phyloP scores from a whole-genome alignment of 2,888 invertebrate genomes.

The Clistopyga incitator region DNA sequence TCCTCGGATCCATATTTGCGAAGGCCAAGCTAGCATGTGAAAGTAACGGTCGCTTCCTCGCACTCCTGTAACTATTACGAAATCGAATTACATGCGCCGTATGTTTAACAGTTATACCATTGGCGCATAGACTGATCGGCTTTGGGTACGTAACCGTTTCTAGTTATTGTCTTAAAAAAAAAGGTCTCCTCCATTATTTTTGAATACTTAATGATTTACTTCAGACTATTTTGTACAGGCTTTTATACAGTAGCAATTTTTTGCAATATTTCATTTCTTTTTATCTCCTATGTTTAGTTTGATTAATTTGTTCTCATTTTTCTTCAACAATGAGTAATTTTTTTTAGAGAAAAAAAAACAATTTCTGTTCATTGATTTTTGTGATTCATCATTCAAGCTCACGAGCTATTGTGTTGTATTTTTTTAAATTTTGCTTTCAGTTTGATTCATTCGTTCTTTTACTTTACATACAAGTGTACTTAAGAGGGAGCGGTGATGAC shows the following conservation, averaged over 20 bases:
- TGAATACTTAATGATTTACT: neutral
- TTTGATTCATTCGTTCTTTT: no score
- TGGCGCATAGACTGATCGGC: neutral
- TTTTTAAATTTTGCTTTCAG: no score
- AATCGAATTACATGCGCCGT: conserved; percentile 62
- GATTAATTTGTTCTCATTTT: no score
- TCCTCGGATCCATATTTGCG: conserved; percentile 73
- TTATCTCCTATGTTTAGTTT: neutral
- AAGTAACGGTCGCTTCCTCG: conserved; percentile 75
- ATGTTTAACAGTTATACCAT: conserved; percentile 10
- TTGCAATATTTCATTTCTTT: neutral
- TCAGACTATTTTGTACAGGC: no score
- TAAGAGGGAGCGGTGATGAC: no score
- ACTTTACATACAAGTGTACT: no score
- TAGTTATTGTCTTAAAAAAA: no score
- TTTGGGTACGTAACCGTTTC: neutral
- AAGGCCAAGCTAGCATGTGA: conserved; percentile 75
- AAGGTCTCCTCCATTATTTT: neutral
- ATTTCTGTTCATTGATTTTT: neutral
- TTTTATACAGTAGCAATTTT: no score
- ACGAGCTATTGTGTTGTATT: no score
- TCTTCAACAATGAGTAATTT: no score
- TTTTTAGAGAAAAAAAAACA: no score
- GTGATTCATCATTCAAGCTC: no score
- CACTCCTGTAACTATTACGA: conserved; percentile 68